Base-by-base conservation (phyloP, 2,888 invertebrate species). In the Ommatoiulus sabulosus region DNA sequence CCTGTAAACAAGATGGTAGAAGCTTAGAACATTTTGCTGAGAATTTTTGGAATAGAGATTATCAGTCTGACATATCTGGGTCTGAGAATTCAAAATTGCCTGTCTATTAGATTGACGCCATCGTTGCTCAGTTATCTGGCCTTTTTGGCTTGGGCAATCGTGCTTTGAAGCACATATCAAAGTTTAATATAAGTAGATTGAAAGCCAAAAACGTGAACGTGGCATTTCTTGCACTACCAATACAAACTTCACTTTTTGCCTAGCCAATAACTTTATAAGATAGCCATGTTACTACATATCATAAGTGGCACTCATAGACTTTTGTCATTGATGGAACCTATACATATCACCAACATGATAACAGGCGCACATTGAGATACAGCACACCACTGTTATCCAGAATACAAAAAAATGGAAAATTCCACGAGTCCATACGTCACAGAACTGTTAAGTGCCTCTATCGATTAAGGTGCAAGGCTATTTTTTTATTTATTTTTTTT, bases 391-490 rank as follows among this genome's bases (percentile, higher is more conserved):
- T 46, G 12, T 63, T 63, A n/a, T 4, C 17, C 63, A 3, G 17
- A n/a, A 63, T 52, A 15, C 52, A 52, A 15, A 52, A 52, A 52
- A 3, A 15, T 63, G 63, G 63, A 63, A 63, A n/a, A 63, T 63
- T 12, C 63, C 63, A 63, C 63, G 63, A 63, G 63, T 63, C 63
- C 6, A 63, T 63, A 15, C n/a, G n/a, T 63, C 63, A 63, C 6
- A 3, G n/a, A 5, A n/a, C 17, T 63, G 17, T n/a, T 63, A 63
- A 63, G 63, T 63, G 63, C n/a, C n/a, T n/a, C 5, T 63, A 63
- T n/a, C n/a, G n/a, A 63, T 63, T 63, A 63, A 63, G 63, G 63
- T 63, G 63, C 63, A 63, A 63, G 63, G 63, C 63, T n/a, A 5
- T 63, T 3, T 63, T 63, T n/a, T 63, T n/a, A 52, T 12, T 6